Base-by-base conservation (phyloP, 2,113 vertebrate species). In the Meleagris gallopavo region DNA sequence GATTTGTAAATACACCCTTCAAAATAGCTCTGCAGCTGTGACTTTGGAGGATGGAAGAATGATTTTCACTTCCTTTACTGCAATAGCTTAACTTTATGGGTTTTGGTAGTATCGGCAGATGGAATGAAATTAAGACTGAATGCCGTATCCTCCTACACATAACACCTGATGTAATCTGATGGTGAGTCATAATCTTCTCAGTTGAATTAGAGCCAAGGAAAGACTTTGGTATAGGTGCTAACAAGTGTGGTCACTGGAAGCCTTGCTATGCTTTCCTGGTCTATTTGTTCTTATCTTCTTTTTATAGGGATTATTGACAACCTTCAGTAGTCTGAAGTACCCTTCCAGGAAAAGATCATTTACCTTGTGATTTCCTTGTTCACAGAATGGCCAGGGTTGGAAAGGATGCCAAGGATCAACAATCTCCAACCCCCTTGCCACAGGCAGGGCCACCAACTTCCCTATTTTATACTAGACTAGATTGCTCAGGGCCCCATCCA, bases 21-120 rank as follows among this genome's bases (percentile, higher is more conserved):
- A 80, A 74, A 95, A 89, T 52, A 91, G 20, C 17, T 73, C 81
- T 81, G 65, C 95, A 95, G 75, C 52, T 95, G 93, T 30, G n/a
- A 88, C 76, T 88, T 74, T 25, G 46, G 69, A 78, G 46, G 55
- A 27, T 54, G 16, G 54, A 88, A 84, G 43, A 13, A 75, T 20
- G 9, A 58, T 52, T 95, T 94, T 88, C 81, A 52, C 46, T 89
- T 91, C 96, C 65, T 24, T 62, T 48, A 73, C 22, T 72, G 19
- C 29, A 76, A 27, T 62, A 46, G 54, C 62, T 87, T 89, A 62
- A 57, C 29, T 84, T 58, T 17, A 41, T 1, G 3, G 50, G 67
- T 36, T 89, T 86, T 74, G 29, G 45, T 83, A 58, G 13, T 66
- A 77, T 38, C 41, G 41, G 38, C 32, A 91, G 91, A 71, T 8